Conservation (phyloP, 2,113 vertebrate species). For the Perca flavescens region DNA sequence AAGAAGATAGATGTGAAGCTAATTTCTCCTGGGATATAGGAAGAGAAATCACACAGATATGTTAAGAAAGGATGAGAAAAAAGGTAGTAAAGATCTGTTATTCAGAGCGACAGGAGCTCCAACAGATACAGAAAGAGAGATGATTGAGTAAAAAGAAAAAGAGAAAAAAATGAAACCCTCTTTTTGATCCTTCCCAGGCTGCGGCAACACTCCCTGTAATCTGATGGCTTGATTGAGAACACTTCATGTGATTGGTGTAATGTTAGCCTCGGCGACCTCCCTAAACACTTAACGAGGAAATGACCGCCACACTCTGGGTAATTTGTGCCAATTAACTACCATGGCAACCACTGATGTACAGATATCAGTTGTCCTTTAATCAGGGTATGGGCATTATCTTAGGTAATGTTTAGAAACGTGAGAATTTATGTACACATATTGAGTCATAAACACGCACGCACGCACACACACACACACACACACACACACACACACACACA, state of each 20-base stretch:
- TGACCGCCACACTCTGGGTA: slow-evolving; percentile 72
- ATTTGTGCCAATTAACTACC: slow-evolving; percentile 71
- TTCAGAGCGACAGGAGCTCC: background rate
- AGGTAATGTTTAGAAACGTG: slow-evolving; percentile 62
- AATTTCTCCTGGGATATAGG: slow-evolving; percentile 26
- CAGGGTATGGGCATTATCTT: slow-evolving; percentile 49
- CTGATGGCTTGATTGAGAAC: slow-evolving; percentile 66
- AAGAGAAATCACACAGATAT: slow-evolving; percentile 1
- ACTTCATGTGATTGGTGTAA: slow-evolving; percentile 59
- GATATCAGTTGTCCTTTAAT: slow-evolving; percentile 76
- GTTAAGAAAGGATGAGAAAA: background rate
- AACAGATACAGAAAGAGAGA: slow-evolving; percentile 12
- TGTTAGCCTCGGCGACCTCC: slow-evolving; percentile 58
- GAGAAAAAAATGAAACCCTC: background rate
- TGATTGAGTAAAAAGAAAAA: background rate
- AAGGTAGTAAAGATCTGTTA: background rate
- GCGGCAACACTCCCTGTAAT: slow-evolving; percentile 44
- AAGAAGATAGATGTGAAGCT: slow-evolving; percentile 24
- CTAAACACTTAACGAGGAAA: slow-evolving; percentile 73
- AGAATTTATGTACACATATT: slow-evolving; percentile 53
- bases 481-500: slow-evolving; percentile 2
- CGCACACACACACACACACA: slow-evolving; percentile 4
- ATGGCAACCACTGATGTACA: slow-evolving; percentile 64
- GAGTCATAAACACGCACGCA: slow-evolving; percentile 17
- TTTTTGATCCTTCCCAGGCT: slow-evolving; percentile 47